Evolutionary conservation across 2,888 invertebrate genomes (phyloP), one percentile per base, ranked within the genome.

Genomic region (Melipona bicolor): DNA sequence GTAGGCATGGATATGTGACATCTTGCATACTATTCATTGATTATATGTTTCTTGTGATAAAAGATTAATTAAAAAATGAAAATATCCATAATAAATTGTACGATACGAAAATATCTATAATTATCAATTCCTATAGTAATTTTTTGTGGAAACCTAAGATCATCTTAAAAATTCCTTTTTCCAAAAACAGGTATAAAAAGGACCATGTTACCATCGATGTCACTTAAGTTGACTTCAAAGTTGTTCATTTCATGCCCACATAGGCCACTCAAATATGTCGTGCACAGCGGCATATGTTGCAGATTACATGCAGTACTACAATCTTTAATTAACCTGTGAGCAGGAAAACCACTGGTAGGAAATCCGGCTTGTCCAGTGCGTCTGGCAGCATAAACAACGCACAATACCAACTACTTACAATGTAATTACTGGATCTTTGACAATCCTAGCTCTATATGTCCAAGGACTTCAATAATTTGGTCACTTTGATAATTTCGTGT

Each of bases 311-410:
- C 92, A 91, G 88, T 90, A 92, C 90, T 91, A 92, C 91, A 92
- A 93, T 92, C 90, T 87, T 93, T 92, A 91, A 92, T 93, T 95
- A 95, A 95, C 95, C 95, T 95, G 95, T 95, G 95, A 90, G 95
- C 93, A 86, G 95, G 93, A 90, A 92, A 94, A 89, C 92, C 93
- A 83, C 93, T 91, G 88, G 93, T 92, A 74, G 95, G 95, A 89
- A 95, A 94, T 91, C 95, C 95, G 87, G 95, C 94, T 84, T 95
- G 95, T 91, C 95, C 95, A 77, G 95, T 95, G 90, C 95, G 95
- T 95, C 95, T 95, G 92, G 91, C 88, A 90, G 89, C 89, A 90
- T 89, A 82, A 88, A 91, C 82, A 90, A 89, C 71, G 79, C 32
- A 86, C 62, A 83, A 79, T 78, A 64, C 85, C 74, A 71, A 87